Evolutionary conservation across 2,888 invertebrate genomes (phyloP), one percentile per base, ranked within the genome.

Genomic region (Meiosimyza platycephala): DNA sequence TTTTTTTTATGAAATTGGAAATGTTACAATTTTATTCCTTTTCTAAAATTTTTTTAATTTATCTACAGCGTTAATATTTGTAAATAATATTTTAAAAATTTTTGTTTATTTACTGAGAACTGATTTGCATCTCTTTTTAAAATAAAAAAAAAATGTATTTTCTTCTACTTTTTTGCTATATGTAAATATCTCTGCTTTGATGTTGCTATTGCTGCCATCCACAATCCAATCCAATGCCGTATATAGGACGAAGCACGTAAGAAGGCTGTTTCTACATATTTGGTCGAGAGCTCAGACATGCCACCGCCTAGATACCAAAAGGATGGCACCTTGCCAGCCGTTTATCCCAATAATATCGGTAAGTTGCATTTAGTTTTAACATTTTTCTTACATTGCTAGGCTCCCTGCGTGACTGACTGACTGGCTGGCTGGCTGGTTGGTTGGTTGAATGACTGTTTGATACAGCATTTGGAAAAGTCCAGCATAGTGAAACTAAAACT

Each of bases 261-360:
- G 78, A 93, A 91, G 83, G 87, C 87, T 55, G 89, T 90, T 54
- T 91, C 91, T 77, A 89, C 90, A 5, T 91, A 91, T 86, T 86
- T 91, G 60, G 90, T 90, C 54, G 90, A 88, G 76, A 87, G 82
- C 77, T 80, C 85, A 57, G 88, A 88, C 76, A 86, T 90, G 83
- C 90, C 90, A 50, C 91, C 90, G 79, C 90, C 90, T 18, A 89
- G 90, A 81, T 88, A 90, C 79, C 90, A 90, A 77, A 90, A 90
- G 80, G 88, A 88, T 84, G 90, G 90, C 71, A 90, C 91, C 54
- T 91, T 93, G 77, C 93, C 93, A 67, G 91, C 92, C 84, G 91
- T 88, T 78, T 87, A 87, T 83, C 86, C 88, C 73, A 91, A 90
- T n/a, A 85, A 91, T 76, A 90, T 90, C 80, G 90, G 91, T 91